Percentiles rank a stretch among this genome's conserved stretches.
Conservation (phyloP, 2,113 vertebrate species). For the Anolis sagrei region DNA sequence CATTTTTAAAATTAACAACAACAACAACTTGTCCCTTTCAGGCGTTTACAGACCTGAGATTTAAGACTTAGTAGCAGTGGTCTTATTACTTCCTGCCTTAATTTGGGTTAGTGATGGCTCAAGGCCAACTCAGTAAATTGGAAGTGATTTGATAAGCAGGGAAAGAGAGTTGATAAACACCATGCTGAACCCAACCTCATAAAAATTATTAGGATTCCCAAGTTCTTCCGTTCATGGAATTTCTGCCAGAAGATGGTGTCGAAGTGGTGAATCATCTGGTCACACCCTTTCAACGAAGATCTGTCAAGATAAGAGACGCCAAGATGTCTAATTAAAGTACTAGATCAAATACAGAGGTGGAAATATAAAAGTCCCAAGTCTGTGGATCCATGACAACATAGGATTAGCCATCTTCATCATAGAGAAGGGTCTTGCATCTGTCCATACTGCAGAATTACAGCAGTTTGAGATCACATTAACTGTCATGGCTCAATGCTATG, state of each 20-base stretch:
- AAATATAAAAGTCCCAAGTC: not conserved
- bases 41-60: constrained; percentile 1
- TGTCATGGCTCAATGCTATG: too few species aligned
- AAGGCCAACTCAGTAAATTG: constrained; percentile 8
- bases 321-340: constrained; percentile 40
- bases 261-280: not conserved
- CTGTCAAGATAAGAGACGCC: constrained; percentile 26
- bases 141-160: constrained; percentile 20
- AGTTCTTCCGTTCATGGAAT: not conserved
- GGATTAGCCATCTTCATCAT: not conserved
- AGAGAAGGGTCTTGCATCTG: not conserved
- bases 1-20: not conserved
- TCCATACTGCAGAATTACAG: too few species aligned
- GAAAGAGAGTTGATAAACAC: not conserved
- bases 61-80: not conserved
- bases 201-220: not conserved
- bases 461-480: too few species aligned
- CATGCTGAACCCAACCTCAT: constrained; percentile 10
- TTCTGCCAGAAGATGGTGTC: constrained; percentile 13
- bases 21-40: not conserved
- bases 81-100: constrained; percentile 13
- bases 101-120: constrained; percentile 21
- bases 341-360: constrained; percentile 17
- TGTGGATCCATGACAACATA: not conserved
- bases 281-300: constrained; percentile 13